Evolutionary conservation across 2,888 invertebrate genomes (phyloP).

Genomic region (Malthinus seriepunctatus): DNA sequence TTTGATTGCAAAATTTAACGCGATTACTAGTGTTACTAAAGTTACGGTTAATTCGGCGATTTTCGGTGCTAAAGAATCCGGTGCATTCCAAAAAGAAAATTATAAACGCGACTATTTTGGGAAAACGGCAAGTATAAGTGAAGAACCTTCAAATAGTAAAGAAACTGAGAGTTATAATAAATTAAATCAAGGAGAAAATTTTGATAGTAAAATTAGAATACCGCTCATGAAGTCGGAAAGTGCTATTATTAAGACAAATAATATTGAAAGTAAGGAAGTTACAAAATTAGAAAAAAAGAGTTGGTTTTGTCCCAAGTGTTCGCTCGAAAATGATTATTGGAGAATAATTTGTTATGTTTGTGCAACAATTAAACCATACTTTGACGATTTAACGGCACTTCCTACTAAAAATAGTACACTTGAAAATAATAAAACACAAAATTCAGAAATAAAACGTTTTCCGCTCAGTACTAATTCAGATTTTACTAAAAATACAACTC

Average conservation of each 20-base stretch:
- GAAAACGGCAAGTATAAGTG: conserved; percentile 38
- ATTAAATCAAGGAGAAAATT: conserved; percentile 27
- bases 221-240: conserved; percentile 53
- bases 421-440: conserved; percentile 31
- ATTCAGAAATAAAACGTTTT: conserved; percentile 31
- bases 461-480: conserved; percentile 25
- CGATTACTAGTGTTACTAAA: conserved; percentile 62
- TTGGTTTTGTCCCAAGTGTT: conserved; percentile 66
- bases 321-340: conserved; percentile 63
- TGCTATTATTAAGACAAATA: conserved; percentile 42
- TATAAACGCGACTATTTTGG: conserved; percentile 47
- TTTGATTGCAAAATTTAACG: conserved; percentile 66
- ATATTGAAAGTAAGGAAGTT: conserved; percentile 40
- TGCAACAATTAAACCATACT: conserved; percentile 57
- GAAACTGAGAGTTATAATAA: conserved; percentile 16
- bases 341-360: conserved; percentile 67
- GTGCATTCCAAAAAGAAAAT: conserved; percentile 36
- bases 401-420: conserved; percentile 34
- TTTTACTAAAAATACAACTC: conserved; percentile 31
- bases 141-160: conserved; percentile 33
- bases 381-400: conserved; percentile 47
- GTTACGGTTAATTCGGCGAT: conserved; percentile 58
- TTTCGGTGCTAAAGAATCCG: conserved; percentile 49
- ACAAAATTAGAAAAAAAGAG: conserved; percentile 48
- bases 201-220: conserved; percentile 41